phyloP scores from a whole-genome alignment of 92 coral and sea anemone genomes.

The Pocillopora meandrina region DNA sequence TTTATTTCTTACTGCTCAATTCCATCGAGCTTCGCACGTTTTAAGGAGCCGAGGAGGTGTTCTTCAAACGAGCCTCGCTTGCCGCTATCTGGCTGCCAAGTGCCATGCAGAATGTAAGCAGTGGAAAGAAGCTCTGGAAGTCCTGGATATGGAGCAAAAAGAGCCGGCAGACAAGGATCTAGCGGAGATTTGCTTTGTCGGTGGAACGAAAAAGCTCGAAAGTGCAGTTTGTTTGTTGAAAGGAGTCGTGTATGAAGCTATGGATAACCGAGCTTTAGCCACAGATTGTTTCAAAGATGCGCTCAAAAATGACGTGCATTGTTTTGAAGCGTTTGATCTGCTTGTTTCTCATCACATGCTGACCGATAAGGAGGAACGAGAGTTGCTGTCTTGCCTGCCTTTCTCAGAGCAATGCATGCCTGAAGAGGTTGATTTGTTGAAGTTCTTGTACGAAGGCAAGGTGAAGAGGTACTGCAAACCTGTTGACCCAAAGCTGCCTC shows the following conservation, averaged over 20 bases:
- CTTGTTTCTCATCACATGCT: constrained; percentile 95
- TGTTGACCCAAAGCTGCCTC: constrained; percentile 77
- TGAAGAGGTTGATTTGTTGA: constrained; percentile 84
- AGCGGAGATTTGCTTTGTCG: constrained; percentile 53
- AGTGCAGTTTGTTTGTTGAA: constrained; percentile 84
- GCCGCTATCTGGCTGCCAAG: constrained; percentile 93
- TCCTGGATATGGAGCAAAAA: constrained; percentile 83
- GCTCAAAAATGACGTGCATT: constrained; percentile 86
- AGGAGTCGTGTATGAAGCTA: constrained; percentile 90
- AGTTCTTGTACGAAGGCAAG: constrained; percentile 84
- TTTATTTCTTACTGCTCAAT: constrained; percentile 86
- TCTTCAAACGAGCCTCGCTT: constrained; percentile 82
- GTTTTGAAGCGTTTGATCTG: constrained; percentile 97
- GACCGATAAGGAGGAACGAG: constrained; percentile 85
- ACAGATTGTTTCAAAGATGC: constrained; percentile 96
- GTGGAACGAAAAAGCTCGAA: constrained; percentile 85
- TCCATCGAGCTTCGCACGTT: constrained; percentile 87
- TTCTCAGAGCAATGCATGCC: constrained; percentile 87
- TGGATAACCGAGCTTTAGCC: constrained; percentile 91
- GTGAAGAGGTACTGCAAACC: constrained; percentile 84
- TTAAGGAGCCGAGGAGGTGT: constrained; percentile 85
- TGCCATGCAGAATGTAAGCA: constrained; percentile 95
- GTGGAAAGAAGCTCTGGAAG: constrained; percentile 94
- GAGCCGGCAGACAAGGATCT: constrained; percentile 69
- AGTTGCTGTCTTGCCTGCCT: constrained; percentile 75